Base-by-base conservation (phyloP, 1,140 invertebrate species). In the Vanessa tameamea region DNA sequence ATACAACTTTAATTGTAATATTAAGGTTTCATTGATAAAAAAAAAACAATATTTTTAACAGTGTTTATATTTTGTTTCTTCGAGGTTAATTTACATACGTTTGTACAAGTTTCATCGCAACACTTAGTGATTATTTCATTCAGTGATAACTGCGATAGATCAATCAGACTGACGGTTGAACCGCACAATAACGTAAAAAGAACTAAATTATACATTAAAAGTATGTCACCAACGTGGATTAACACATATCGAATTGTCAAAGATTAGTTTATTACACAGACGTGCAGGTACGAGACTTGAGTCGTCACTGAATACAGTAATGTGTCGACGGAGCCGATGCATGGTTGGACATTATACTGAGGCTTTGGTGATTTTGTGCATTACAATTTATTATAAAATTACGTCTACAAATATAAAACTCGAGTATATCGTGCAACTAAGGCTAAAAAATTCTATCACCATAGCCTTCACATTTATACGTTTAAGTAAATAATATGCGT, bases 51-150 rank as follows among this genome's bases (percentile, higher is more conserved):
- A 84, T 80, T 86, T 9, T 90, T 91, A 92, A 92, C 90, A 92
- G 87, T 90, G 88, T 90, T 90, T 90, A 90, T 90, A 90, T 92
- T 88, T 89, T 88, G 69, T 85, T 90, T 87, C 12, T 57, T 89
- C 79, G 87, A 90, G 85, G 87, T 90, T 92, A 92, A 87, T 88
- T 88, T 87, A 90, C 78, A 79, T 79, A 76, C 75, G 63, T 76
- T 81, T 76, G 78, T 79, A 81, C 75, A 81, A 77, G 66, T 76
- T 75, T 68, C 53, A 67, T 67, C 50, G 53, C 64, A 31, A 66
- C 13, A 66, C 48, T 43, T 53, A 15, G 20, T 15, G 31, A 68
- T 47, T 11, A 26, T 8, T 57, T 47, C 20, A 37, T 26, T 37
- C 14, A 3, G 26, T 23, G 57, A 59, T 15, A 16, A 23, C 13